These are phyloP conservation scores for Progne subis DNA, from an alignment of 2,113 vertebrate genomes.

Conservation along the genomic window DNA sequence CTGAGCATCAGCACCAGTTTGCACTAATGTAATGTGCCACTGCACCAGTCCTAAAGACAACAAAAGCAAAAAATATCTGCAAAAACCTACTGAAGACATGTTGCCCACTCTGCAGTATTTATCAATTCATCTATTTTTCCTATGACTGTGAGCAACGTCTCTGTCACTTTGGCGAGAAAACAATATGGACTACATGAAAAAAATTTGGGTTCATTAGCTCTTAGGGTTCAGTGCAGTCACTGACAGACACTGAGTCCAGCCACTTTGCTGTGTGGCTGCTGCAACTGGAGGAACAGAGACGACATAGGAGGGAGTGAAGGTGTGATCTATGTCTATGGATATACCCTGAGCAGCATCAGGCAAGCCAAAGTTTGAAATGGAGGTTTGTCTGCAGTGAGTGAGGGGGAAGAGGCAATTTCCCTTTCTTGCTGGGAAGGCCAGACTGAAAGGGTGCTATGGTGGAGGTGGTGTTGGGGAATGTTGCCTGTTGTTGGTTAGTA, in stretches of 20 bases:
- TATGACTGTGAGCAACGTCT: not conserved
- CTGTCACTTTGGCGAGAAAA: not conserved
- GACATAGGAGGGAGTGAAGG: not conserved
- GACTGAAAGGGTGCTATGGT: not conserved
- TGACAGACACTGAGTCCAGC: not conserved
- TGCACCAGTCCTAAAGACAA: slow-evolving; percentile 48
- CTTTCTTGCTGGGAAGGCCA: not conserved
- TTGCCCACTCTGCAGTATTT: not conserved
- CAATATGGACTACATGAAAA: not conserved
- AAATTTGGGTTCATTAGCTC: not conserved
- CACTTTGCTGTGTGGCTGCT: not conserved
- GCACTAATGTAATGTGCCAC: slow-evolving; percentile 58
- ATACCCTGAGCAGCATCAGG: not conserved
- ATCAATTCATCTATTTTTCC: not conserved
- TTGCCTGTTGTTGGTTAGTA: not conserved
- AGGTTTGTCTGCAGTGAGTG: not conserved
- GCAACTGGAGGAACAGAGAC: rapidly evolving
- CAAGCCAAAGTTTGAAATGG: not conserved
- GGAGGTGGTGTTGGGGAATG: not conserved
- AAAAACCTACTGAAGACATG: not conserved
- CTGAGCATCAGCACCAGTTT: slow-evolving; percentile 55
- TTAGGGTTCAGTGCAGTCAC: not conserved
- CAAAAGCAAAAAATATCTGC: not conserved
- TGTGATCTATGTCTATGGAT: rapidly evolving
- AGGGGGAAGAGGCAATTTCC: not conserved